Evolutionary conservation across 35 echinoderm and acorn worm genomes (phyloP).

Genomic region (Heliocidaris tuberculata): DNA sequence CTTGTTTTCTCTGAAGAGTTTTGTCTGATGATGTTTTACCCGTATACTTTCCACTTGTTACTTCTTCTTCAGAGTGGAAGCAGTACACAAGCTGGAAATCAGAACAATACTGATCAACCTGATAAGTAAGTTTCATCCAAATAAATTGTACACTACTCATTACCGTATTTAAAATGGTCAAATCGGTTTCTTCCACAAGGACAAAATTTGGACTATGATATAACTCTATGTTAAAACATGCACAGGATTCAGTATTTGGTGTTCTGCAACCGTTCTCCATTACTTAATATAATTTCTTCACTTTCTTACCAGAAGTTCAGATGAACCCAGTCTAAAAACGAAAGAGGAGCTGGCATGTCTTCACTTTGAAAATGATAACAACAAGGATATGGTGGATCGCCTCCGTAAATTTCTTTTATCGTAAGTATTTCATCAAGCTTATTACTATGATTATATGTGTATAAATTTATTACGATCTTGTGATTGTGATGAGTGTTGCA

Average conservation of each 20-base stretch:
- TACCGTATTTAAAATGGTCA: too few species aligned
- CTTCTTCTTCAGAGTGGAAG: neutral
- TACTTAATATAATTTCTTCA: neutral
- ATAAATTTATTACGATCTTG: neutral
- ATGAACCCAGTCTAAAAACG: neutral
- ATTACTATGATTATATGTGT: neutral
- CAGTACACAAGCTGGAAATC: neutral
- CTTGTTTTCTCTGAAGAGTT: too few species aligned
- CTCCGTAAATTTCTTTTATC: neutral
- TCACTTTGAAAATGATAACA: slow-evolving; percentile 7
- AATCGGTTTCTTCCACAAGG: too few species aligned
- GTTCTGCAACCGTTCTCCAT: too few species aligned
- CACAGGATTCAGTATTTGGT: too few species aligned
- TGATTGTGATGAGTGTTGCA: neutral
- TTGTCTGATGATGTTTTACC: too few species aligned
- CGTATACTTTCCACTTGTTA: too few species aligned
- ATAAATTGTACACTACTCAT: too few species aligned
- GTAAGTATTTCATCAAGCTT: neutral
- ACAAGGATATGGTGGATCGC: neutral
- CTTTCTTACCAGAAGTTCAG: neutral
- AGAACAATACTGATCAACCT: neutral
- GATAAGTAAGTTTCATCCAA: neutral
- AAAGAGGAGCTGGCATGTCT: slow-evolving; percentile 14
- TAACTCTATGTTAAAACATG: too few species aligned
- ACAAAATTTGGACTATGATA: too few species aligned